phyloP scores from a whole-genome alignment of 1,140 invertebrate genomes.

The Pachypeltis micranthus region DNA sequence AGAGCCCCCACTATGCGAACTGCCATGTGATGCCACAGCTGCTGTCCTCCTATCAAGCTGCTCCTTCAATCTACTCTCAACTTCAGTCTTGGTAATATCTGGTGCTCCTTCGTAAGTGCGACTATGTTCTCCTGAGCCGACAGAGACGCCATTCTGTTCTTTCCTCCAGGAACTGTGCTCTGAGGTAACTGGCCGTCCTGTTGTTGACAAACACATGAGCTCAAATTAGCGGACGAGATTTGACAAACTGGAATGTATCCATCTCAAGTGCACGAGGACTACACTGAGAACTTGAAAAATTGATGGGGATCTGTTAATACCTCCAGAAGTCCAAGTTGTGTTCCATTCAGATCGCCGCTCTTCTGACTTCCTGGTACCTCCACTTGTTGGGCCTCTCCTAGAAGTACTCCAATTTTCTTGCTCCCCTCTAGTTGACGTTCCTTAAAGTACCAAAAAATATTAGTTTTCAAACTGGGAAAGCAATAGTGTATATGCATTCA shows the following conservation, averaged over 20 bases:
- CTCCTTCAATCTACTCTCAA: background rate
- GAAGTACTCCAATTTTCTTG: background rate
- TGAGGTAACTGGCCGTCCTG: slow-evolving; percentile 20
- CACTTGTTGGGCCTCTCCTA: background rate
- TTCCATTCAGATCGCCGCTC: slow-evolving; percentile 16
- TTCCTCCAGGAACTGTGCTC: slow-evolving; percentile 18
- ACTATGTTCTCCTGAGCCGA: slow-evolving; percentile 22
- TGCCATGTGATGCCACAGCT: background rate
- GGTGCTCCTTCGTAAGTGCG: slow-evolving; percentile 16
- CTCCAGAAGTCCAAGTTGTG: slow-evolving; percentile 26
- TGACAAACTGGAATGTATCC: too few species aligned
- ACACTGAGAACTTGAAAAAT: too few species aligned
- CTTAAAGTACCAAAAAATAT: background rate
- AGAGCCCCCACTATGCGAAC: background rate
- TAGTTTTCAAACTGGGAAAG: too few species aligned
- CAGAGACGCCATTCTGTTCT: slow-evolving; percentile 23
- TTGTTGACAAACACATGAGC: too few species aligned
- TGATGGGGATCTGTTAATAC: too few species aligned
- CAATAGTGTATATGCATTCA: too few species aligned
- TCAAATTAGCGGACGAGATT: too few species aligned
- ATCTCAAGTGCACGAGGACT: too few species aligned
- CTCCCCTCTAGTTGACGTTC: background rate
- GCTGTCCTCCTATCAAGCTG: background rate
- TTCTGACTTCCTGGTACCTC: slow-evolving; percentile 7
- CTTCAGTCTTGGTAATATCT: background rate